phyloP scores from a whole-genome alignment of 2,113 vertebrate species.

The Prietella phreatophila region DNA sequence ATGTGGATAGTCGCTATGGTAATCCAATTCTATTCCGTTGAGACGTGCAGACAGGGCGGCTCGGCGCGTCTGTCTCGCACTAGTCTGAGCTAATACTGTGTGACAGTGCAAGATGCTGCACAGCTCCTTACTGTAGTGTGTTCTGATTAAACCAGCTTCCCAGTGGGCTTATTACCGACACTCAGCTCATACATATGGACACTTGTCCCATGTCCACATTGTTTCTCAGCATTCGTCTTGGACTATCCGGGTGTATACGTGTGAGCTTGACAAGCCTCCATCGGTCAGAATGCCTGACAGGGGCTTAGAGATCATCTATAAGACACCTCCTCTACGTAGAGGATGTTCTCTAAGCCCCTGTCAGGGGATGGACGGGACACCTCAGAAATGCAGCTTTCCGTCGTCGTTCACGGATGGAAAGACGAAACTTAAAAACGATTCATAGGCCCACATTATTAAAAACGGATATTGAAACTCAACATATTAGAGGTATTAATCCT shows the following conservation, averaged over 20 bases:
- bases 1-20: not conserved
- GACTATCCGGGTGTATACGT: not conserved
- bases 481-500: not conserved
- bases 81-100: slow-evolving; percentile 61
- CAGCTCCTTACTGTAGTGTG: slow-evolving; percentile 60
- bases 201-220: not conserved
- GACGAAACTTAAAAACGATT: not conserved
- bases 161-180: not conserved
- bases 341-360: no score
- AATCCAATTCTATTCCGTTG: slow-evolving; percentile 10
- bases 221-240: not conserved
- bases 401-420: no score
- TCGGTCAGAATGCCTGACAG: no score
- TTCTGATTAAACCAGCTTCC: slow-evolving; percentile 11
- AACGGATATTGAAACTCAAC: no score
- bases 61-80: slow-evolving; percentile 41
- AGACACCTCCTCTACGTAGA: no score
- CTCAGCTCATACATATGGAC: slow-evolving; percentile 1
- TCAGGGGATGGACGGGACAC: slow-evolving; percentile 18
- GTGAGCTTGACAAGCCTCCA: slow-evolving; percentile 13
- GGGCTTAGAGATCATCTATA: no score
- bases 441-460: not conserved
- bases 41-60: not conserved
- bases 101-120: slow-evolving; percentile 67
- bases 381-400: slow-evolving; percentile 3